A percentile compares a stretch with the other conserved stretches of the same genome.
Conservation (phyloP, 2,888 invertebrate genomes). For the Drosophila robusta region DNA sequence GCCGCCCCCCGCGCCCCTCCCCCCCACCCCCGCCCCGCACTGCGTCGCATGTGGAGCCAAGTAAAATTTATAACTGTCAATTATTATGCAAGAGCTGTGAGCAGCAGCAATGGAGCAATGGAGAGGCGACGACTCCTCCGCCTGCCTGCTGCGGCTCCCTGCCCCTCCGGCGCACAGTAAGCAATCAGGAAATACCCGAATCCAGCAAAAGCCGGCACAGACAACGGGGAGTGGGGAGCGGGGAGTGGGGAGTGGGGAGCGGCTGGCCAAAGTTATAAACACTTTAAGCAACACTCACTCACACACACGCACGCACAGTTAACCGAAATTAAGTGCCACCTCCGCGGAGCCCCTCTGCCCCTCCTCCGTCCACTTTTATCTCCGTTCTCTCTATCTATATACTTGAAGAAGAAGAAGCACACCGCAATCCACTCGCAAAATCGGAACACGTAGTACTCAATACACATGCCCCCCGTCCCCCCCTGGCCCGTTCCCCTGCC, state of each 20-base stretch:
- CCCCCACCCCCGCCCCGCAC: not conserved
- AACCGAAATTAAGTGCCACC: constrained; percentile 33
- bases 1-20: not conserved
- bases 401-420: constrained; percentile 21
- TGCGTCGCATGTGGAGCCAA: constrained; percentile 48
- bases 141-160: constrained; percentile 12
- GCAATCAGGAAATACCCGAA: constrained; percentile 77
- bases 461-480: not conserved
- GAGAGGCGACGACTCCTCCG: constrained; percentile 23
- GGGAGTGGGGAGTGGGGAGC: not conserved
- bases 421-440: constrained; percentile 54
- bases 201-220: constrained; percentile 18
- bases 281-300: constrained; percentile 37
- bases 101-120: constrained; percentile 17
- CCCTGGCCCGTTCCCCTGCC: not conserved
- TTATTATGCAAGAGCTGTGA: constrained; percentile 79
- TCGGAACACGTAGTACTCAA: constrained; percentile 65
- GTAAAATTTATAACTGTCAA: constrained; percentile 80
- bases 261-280: constrained; percentile 42
- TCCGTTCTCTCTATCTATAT: constrained; percentile 8
- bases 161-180: constrained; percentile 9
- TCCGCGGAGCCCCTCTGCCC: constrained; percentile 4
- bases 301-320: constrained; percentile 32
- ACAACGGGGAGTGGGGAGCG: not conserved
- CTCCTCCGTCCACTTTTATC: not conserved